These are phyloP conservation scores for Hippocampus barbouri DNA, from an alignment of 2,113 vertebrate genomes.

Conservation along the genomic window DNA sequence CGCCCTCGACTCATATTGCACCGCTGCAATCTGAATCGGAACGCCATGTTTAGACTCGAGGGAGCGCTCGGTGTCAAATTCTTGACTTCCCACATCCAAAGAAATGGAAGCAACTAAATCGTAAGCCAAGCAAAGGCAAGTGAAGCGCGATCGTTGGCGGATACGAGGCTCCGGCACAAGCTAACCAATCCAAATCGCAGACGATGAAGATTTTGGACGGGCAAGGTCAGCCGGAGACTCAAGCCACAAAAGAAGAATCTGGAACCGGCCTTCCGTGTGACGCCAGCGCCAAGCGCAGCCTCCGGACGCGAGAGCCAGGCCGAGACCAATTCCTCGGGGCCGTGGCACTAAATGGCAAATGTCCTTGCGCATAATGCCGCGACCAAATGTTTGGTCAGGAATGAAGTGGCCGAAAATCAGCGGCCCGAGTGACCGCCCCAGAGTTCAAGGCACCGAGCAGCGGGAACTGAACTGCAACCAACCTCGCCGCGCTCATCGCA, in stretches of 20 bases:
- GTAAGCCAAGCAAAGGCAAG: no score
- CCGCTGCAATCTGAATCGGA: no score
- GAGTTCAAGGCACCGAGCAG: slow-evolving; percentile 51
- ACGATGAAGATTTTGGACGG: not conserved
- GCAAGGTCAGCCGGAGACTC: not conserved
- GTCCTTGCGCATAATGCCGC: not conserved
- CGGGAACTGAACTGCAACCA: slow-evolving; percentile 48
- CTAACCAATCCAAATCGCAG: not conserved
- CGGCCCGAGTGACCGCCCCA: slow-evolving; percentile 39
- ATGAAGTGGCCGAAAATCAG: not conserved
- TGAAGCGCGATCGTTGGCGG: no score
- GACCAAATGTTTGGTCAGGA: slow-evolving; percentile 1
- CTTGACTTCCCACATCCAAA: no score
- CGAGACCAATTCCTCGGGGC: slow-evolving; percentile 4
- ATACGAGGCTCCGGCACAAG: no score
- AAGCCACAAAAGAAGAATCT: not conserved
- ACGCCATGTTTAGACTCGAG: no score
- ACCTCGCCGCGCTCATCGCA: slow-evolving; percentile 67
- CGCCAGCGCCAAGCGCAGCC: no score
- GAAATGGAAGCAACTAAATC: no score
- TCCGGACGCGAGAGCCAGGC: not conserved
- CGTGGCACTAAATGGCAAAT: slow-evolving; percentile 14
- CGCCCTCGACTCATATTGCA: no score
- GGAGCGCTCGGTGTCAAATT: no score
- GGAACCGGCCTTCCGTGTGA: not conserved